phyloP scores from a whole-genome alignment of 2,113 vertebrate species.

The Xerus inauris region DNA sequence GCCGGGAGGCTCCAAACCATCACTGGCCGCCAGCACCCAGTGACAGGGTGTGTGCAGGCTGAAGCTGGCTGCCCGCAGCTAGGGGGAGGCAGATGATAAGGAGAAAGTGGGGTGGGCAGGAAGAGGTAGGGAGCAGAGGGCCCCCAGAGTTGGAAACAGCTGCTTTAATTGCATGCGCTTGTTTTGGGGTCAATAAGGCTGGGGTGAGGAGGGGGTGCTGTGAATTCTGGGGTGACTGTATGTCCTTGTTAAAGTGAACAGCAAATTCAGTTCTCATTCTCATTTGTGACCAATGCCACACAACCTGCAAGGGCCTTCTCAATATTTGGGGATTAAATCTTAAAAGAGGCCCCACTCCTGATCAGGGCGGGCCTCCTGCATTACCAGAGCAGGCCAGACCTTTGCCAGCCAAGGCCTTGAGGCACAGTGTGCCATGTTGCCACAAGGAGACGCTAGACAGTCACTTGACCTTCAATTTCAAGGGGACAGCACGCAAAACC shows the following conservation, averaged over 20 bases:
- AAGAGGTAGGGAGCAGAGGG: not conserved
- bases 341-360: not conserved
- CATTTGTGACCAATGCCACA: not conserved
- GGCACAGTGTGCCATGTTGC: not conserved
- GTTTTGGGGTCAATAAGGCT: not conserved
- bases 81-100: slow-evolving; percentile 53
- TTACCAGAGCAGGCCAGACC: not conserved
- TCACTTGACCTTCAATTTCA: not conserved
- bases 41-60: slow-evolving; percentile 64
- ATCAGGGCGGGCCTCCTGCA: not conserved
- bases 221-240: not conserved
- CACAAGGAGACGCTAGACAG: not conserved
- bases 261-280: not conserved
- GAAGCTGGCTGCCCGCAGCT: slow-evolving; percentile 1
- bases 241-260: slow-evolving; percentile 18
- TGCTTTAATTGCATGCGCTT: not conserved
- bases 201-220: not conserved
- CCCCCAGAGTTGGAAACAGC: not conserved
- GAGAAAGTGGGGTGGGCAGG: not conserved
- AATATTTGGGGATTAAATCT: not conserved
- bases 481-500: not conserved
- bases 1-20: slow-evolving; percentile 70
- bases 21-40: slow-evolving; percentile 76
- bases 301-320: not conserved
- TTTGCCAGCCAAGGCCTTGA: not conserved